These are phyloP conservation scores for Phaenicophaeus curvirostris DNA, from an alignment of 2,797 vertebrate genomes.

Conservation along the genomic window DNA sequence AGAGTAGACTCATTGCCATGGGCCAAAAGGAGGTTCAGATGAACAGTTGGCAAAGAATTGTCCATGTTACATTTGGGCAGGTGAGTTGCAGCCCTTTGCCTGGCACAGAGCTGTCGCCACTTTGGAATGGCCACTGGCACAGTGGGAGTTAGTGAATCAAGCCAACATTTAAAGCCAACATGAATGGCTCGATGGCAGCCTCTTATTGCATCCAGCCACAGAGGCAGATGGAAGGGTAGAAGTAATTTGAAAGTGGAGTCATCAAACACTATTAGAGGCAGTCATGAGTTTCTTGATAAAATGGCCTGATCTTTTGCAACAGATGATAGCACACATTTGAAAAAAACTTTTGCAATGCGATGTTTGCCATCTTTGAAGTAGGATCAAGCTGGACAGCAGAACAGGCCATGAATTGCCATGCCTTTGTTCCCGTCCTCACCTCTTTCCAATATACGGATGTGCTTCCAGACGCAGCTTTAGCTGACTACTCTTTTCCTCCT, in stretches of 20 bases:
- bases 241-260: not conserved
- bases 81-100: not conserved
- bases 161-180: not conserved
- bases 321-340: not conserved
- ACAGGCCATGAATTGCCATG: not conserved
- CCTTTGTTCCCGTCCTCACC: not conserved
- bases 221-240: not conserved
- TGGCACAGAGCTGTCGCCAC: not conserved
- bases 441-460: not conserved
- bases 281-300: not conserved
- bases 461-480: not conserved
- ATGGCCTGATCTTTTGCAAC: not conserved
- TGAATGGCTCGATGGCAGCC: not conserved
- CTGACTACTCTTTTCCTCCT: not conserved
- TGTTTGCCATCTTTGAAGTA: not conserved
- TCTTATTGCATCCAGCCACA: not conserved
- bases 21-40: not conserved
- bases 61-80: too few relatives aligned
- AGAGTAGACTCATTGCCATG: not conserved
- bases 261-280: not conserved
- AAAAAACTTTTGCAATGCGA: not conserved
- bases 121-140: not conserved
- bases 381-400: not conserved
- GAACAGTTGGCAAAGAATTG: not conserved
- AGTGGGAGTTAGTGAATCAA: not conserved